Evolutionary conservation across 1,140 invertebrate species (phyloP).

Genomic region (Drosophila simulans): DNA sequence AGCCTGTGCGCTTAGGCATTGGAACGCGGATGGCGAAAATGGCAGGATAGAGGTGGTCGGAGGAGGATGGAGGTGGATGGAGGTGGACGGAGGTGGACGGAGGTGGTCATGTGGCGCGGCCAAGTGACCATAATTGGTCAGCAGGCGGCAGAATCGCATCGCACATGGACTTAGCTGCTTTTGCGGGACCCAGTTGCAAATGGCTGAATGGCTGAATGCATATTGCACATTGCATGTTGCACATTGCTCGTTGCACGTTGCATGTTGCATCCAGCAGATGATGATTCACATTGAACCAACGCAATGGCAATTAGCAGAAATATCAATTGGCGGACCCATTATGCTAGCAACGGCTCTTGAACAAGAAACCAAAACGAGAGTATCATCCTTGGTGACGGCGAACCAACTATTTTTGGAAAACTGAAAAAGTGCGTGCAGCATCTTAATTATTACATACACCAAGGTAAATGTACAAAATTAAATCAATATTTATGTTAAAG

Average conservation of each 20-base stretch:
- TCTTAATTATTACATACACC: too few relatives aligned
- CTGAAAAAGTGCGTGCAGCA: too few relatives aligned
- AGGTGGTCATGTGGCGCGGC: constrained; percentile 2
- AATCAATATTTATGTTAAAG: too few relatives aligned
- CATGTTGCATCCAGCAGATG: neutral
- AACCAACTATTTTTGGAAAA: neutral
- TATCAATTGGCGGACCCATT: constrained; percentile 26
- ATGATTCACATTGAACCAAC: neutral
- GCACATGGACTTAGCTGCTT: constrained; percentile 16
- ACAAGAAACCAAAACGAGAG: neutral
- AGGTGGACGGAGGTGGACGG: neutral
- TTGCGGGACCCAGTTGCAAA: neutral
- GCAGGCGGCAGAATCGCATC: constrained; percentile 17
- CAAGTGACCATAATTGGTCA: constrained; percentile 22
- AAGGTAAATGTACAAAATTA: too few relatives aligned
- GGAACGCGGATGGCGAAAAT: neutral
- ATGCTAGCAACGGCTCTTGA: too few relatives aligned
- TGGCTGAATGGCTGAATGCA: constrained; percentile 17
- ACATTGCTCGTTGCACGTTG: neutral
- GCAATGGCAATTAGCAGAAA: constrained; percentile 32
- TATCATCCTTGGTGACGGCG: neutral
- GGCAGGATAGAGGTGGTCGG: too few relatives aligned
- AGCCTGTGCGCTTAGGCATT: neutral
- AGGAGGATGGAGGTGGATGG: too few relatives aligned
- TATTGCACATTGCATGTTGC: neutral